phyloP scores from a whole-genome alignment of 1,140 invertebrate genomes.

The Hesperophylax magnus region DNA sequence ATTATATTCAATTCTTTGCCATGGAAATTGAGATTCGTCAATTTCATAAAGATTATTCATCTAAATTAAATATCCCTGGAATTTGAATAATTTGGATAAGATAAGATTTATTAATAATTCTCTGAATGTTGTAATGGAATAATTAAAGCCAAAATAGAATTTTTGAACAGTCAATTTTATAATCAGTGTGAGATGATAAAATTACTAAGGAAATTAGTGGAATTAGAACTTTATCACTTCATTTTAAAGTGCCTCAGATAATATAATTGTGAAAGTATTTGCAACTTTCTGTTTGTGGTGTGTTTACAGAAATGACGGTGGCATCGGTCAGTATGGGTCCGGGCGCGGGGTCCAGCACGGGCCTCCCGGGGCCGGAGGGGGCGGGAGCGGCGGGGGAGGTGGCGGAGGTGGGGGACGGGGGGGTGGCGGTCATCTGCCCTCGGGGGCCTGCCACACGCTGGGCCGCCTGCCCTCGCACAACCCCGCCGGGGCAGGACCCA shows the following conservation, averaged over 20 bases:
- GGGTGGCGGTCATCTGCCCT: conserved; percentile 60
- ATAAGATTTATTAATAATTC: not conserved
- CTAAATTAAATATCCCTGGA: too few relatives aligned
- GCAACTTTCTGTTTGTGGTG: conserved; percentile 50
- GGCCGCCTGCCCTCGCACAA: conserved; percentile 66
- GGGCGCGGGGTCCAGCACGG: conserved; percentile 38
- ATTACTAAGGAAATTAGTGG: too few relatives aligned
- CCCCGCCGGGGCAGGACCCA: conserved; percentile 68
- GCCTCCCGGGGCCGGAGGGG: conserved; percentile 61
- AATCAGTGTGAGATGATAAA: not conserved
- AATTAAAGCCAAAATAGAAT: conserved; percentile 23
- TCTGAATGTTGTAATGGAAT: not conserved
- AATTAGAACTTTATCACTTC: not conserved
- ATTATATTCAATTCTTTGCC: conserved; percentile 2
- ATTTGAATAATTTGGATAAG: too few relatives aligned
- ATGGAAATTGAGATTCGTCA: not conserved
- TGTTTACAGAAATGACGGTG: conserved; percentile 58
- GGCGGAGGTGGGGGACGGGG: conserved; percentile 69
- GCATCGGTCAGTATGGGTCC: conserved; percentile 41
- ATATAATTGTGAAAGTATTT: conserved; percentile 53
- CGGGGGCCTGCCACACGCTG: conserved; percentile 68
- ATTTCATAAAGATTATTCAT: too few relatives aligned
- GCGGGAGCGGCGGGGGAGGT: conserved; percentile 61
- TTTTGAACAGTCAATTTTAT: conserved; percentile 43
- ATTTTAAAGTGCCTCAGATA: not conserved